Percentiles rank a stretch among this genome's conserved stretches.
phyloP scores from a whole-genome alignment of 2,888 invertebrate genomes.

The Dioctria linearis region DNA sequence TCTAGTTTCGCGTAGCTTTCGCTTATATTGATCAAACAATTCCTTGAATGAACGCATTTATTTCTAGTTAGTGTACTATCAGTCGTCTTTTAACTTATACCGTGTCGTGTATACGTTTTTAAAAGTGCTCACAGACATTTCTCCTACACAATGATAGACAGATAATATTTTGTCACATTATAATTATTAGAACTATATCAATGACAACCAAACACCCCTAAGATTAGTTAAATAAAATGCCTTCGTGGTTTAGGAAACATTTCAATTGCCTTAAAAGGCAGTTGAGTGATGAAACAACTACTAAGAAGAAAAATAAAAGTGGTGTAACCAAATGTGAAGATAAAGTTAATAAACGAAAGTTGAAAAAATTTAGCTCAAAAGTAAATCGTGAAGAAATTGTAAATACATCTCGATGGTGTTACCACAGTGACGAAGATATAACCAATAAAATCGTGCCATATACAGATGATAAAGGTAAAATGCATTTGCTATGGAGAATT shows the following conservation, averaged over 20 bases:
- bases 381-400: slow-evolving; percentile 40
- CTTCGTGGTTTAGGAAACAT: slow-evolving; percentile 63
- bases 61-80: slow-evolving; percentile 10
- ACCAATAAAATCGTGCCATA: slow-evolving; percentile 17
- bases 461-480: slow-evolving; percentile 21
- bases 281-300: slow-evolving; percentile 58
- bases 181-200: neutral
- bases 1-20: slow-evolving; percentile 30
- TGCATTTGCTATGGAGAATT: neutral
- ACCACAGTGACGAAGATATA: slow-evolving; percentile 6
- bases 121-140: neutral
- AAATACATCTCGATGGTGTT: slow-evolving; percentile 37
- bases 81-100: slow-evolving; percentile 2
- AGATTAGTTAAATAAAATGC: slow-evolving; percentile 45
- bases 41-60: neutral
- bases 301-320: slow-evolving; percentile 33
- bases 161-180: neutral
- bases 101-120: slow-evolving; percentile 12
- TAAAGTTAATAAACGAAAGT: slow-evolving; percentile 43
- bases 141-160: slow-evolving; percentile 15
- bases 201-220: slow-evolving; percentile 5
- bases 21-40: slow-evolving; percentile 47
- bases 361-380: slow-evolving; percentile 44
- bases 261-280: slow-evolving; percentile 61
- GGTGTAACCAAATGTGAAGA: slow-evolving; percentile 27